Percentiles rank a stretch among this genome's conserved stretches.
These are phyloP conservation scores for Pantherophis guttatus DNA, from an alignment of 2,113 vertebrate species.

Conservation along the genomic window DNA sequence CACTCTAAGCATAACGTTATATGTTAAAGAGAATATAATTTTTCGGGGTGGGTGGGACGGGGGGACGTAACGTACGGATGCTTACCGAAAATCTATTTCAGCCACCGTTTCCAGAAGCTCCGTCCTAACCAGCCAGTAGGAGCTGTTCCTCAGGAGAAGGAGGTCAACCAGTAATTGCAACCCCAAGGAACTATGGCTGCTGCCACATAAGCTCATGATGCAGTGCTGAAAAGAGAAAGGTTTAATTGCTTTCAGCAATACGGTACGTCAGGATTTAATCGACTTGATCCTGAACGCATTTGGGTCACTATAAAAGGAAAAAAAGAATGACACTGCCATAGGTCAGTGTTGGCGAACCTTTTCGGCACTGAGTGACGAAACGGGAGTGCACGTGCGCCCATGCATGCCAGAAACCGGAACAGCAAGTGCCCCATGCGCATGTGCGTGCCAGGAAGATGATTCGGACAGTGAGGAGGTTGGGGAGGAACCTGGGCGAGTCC, in stretches of 20 bases:
- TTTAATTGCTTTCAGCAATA: not conserved
- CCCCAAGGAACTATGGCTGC: constrained; percentile 87
- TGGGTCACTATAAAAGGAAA: too few species aligned
- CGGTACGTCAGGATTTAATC: not conserved
- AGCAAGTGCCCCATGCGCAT: too few species aligned
- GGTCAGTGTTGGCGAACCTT: too few species aligned
- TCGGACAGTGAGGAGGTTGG: too few species aligned
- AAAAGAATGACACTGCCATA: too few species aligned
- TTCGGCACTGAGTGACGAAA: too few species aligned
- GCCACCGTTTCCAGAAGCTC: constrained; percentile 93
- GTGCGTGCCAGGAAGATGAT: too few species aligned
- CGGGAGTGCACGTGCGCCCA: too few species aligned
- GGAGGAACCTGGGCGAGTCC: too few species aligned
- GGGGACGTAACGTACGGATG: not conserved
- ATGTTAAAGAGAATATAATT: not conserved
- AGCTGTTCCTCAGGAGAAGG: constrained; percentile 82
- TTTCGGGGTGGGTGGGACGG: too few species aligned
- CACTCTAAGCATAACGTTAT: not conserved
- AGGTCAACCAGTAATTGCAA: constrained; percentile 85
- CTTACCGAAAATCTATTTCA: constrained; percentile 92
- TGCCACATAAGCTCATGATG: constrained; percentile 85
- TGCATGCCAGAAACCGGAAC: too few species aligned
- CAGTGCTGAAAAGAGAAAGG: constrained; percentile 80
- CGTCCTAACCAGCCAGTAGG: constrained; percentile 95
- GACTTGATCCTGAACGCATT: too few species aligned